Conservation (phyloP, 1,140 invertebrate genomes). For the Anastatus disparis region DNA sequence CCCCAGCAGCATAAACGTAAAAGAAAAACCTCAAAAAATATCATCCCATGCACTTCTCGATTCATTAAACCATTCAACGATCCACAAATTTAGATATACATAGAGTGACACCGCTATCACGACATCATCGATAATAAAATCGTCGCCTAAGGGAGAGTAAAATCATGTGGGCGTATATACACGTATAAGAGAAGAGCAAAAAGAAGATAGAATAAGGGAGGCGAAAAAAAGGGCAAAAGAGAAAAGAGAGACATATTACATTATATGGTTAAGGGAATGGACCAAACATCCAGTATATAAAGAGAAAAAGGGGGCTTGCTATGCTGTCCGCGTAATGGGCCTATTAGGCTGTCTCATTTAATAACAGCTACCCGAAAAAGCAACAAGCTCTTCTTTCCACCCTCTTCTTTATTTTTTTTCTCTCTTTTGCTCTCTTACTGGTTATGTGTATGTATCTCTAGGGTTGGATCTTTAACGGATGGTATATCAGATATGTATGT, state of each 20-base stretch:
- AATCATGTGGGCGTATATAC: neutral
- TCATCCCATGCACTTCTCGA: neutral
- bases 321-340: slow-evolving; percentile 59
- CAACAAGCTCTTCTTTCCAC: too few relatives aligned
- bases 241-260: neutral
- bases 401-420: too few relatives aligned
- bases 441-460: neutral
- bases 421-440: too few relatives aligned
- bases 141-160: too few relatives aligned
- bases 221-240: neutral
- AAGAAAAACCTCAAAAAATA: too few relatives aligned
- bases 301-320: neutral
- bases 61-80: neutral
- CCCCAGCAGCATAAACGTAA: too few relatives aligned
- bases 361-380: slow-evolving; percentile 54
- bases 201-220: neutral
- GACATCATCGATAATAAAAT: neutral
- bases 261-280: neutral
- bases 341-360: slow-evolving; percentile 70
- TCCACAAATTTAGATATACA: too few relatives aligned
- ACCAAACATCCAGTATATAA: neutral
- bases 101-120: neutral
- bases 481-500: too few relatives aligned
- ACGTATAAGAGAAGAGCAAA: neutral
- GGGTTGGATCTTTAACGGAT: too few relatives aligned